phyloP scores from a whole-genome alignment of 2,113 vertebrate genomes.

The Chaenocephalus aceratus region DNA sequence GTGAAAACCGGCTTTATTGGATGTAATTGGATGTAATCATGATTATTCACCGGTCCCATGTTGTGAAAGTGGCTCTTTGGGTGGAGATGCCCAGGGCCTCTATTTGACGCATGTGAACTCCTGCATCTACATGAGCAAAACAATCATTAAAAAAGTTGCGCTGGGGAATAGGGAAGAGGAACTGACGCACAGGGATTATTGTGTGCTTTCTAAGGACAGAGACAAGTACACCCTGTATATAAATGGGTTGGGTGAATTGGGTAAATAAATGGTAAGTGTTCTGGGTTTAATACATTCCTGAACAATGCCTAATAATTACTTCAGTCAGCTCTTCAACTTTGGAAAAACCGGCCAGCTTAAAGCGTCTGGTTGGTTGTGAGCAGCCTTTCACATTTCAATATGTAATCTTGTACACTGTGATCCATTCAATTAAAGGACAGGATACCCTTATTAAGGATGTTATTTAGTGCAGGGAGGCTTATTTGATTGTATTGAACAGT shows the following conservation, averaged over 20 bases:
- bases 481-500: neutral
- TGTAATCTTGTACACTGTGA: neutral
- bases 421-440: neutral
- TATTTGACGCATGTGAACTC: slow-evolving; percentile 89
- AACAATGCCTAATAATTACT: neutral
- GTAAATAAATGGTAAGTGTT: too few relatives aligned
- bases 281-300: neutral
- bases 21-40: slow-evolving; percentile 33
- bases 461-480: neutral
- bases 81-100: slow-evolving; percentile 94
- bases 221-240: neutral
- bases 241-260: too few relatives aligned
- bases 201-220: neutral
- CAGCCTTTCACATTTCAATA: neutral
- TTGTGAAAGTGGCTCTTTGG: slow-evolving; percentile 93
- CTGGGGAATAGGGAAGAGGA: neutral
- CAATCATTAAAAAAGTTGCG: neutral
- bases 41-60: slow-evolving; percentile 89
- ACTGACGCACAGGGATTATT: neutral
- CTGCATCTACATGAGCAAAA: slow-evolving; percentile 84
- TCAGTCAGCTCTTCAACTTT: neutral
- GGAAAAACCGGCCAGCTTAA: neutral
- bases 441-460: neutral
- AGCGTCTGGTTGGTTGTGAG: neutral
- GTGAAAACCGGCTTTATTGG: neutral